phyloP scores from a whole-genome alignment of 2,113 vertebrate genomes.

The Spilogale gracilis region DNA sequence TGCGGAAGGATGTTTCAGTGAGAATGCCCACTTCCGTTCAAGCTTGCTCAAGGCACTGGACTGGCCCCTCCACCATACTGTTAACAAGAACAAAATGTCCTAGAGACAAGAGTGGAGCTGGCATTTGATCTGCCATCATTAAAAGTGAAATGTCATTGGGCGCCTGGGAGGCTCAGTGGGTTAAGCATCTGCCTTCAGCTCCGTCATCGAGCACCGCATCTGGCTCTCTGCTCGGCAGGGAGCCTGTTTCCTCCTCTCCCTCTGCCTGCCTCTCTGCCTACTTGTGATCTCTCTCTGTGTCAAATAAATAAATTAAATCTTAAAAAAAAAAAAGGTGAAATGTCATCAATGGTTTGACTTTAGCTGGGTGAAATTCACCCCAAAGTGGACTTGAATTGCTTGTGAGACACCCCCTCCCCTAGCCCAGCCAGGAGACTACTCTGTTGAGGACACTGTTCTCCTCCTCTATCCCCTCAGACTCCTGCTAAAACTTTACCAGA shows the following conservation, averaged over 20 bases:
- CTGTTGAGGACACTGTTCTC: not conserved
- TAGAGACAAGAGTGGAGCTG: not conserved
- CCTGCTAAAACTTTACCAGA: not conserved
- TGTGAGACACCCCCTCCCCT: not conserved
- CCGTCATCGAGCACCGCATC: too few species aligned
- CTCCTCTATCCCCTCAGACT: not conserved
- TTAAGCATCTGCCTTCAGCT: too few species aligned
- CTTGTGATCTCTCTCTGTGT: too few species aligned
- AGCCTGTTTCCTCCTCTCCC: too few species aligned
- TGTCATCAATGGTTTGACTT: not conserved
- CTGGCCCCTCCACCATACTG: too few species aligned
- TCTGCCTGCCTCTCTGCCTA: too few species aligned
- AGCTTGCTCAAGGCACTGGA: conserved; percentile 18
- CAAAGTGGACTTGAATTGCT: not conserved
- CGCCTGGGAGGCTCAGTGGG: too few species aligned
- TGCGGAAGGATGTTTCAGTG: not conserved
- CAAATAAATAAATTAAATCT: too few species aligned
- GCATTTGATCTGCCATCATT: not conserved
- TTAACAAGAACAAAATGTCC: not conserved
- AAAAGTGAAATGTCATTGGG: not conserved
- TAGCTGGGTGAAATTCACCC: not conserved
- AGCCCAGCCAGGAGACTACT: not conserved
- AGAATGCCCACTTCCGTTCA: not conserved
- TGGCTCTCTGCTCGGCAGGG: too few species aligned
- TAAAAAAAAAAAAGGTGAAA: not conserved